phyloP scores from a whole-genome alignment of 30 jellyfish, hydroid and myxozoan species.

The Aurelia aurita region DNA sequence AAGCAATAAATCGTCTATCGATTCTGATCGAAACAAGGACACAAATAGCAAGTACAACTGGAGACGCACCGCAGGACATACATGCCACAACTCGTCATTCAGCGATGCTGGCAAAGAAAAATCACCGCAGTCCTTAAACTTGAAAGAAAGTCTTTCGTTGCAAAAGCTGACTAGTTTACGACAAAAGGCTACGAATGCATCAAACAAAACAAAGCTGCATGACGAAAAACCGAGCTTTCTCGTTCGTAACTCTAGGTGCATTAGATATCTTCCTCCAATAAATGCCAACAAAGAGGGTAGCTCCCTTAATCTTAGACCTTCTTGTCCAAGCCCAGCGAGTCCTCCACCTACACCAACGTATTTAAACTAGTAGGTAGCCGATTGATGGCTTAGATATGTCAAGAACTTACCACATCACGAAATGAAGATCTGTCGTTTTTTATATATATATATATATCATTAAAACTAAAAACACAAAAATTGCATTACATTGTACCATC shows the following conservation, averaged over 20 bases:
- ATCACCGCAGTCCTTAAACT: no score
- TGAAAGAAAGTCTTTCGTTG: no score
- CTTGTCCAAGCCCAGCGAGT: constrained; percentile 57
- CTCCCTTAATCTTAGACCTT: not conserved
- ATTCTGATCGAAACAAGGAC: no score
- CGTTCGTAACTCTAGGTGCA: constrained; percentile 38
- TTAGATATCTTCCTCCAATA: constrained; percentile 56
- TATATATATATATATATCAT: no score
- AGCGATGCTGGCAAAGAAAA: no score
- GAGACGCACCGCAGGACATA: constrained; percentile 1
- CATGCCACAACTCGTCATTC: not conserved
- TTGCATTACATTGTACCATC: no score
- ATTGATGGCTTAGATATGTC: not conserved
- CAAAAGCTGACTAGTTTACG: not conserved
- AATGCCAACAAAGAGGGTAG: not conserved
- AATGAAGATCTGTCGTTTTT: no score
- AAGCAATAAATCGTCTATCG: no score
- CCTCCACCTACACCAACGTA: constrained; percentile 53
- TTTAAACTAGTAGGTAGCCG: not conserved
- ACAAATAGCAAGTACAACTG: constrained; percentile 2
- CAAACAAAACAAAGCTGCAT: not conserved
- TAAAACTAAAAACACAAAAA: no score
- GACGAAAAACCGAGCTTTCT: constrained; percentile 15
- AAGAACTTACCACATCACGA: no score
- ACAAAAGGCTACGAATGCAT: not conserved